phyloP scores from a whole-genome alignment of 2,797 vertebrate genomes.

The Dipus sagitta region DNA sequence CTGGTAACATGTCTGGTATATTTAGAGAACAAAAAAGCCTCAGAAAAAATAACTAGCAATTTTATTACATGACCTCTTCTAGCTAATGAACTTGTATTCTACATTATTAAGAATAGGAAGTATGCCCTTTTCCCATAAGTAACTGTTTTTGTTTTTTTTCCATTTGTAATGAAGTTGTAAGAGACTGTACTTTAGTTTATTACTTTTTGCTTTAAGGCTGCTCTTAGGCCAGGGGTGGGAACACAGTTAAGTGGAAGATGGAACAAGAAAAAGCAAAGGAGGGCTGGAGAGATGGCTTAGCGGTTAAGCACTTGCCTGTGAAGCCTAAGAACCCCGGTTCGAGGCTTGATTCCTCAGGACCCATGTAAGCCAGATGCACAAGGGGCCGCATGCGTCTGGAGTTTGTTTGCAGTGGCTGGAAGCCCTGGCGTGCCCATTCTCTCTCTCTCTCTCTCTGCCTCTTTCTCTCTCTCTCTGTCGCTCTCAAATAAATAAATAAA shows the following conservation, averaged over 20 bases:
- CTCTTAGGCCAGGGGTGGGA: not conserved
- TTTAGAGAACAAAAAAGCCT: slow-evolving; percentile 41
- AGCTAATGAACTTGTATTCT: slow-evolving; percentile 12
- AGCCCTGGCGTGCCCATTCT: no score
- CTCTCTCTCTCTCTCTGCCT: no score
- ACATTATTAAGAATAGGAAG: slow-evolving; percentile 4
- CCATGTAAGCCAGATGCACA: no score
- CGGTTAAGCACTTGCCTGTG: no score
- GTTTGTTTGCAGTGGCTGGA: no score
- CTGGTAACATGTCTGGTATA: not conserved
- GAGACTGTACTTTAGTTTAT: not conserved
- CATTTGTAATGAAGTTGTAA: slow-evolving; percentile 39
- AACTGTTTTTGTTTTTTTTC: not conserved
- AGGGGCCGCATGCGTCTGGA: no score
- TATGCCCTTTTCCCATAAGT: not conserved
- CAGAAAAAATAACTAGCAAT: not conserved
- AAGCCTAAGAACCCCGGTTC: no score
- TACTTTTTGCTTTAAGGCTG: not conserved
- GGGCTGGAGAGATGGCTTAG: no score
- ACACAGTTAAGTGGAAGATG: not conserved
- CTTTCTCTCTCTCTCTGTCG: no score
- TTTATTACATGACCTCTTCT: not conserved
- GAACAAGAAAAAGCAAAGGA: not conserved
- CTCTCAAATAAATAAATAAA: no score
- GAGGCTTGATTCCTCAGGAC: no score